These are phyloP conservation scores for Platorchestia sp. DNA, from an alignment of 1,140 invertebrate species.

Conservation along the genomic window DNA sequence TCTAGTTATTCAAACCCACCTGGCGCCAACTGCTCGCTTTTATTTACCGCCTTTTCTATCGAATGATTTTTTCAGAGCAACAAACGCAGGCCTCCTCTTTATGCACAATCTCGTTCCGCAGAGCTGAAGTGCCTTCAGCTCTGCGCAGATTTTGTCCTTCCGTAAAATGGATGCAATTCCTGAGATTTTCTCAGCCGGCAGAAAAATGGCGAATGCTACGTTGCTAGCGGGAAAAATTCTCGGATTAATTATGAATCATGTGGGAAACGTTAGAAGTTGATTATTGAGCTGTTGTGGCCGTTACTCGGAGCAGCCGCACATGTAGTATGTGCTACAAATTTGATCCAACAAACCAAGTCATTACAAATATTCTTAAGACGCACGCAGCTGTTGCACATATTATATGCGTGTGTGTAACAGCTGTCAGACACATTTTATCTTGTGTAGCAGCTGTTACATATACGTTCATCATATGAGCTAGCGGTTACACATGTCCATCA, in stretches of 20 bases:
- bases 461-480: too few relatives aligned
- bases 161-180: background rate
- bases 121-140: background rate
- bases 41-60: background rate
- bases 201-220: background rate
- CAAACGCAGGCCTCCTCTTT: background rate
- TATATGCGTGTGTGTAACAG: too few relatives aligned
- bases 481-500: too few relatives aligned
- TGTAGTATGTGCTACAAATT: too few relatives aligned
- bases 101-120: background rate
- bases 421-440: too few relatives aligned
- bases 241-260: background rate
- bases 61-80: background rate
- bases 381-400: too few relatives aligned
- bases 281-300: background rate
- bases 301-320: too few relatives aligned
- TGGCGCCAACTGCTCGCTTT: background rate
- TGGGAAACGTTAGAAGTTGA: background rate
- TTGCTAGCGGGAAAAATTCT: background rate
- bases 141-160: background rate
- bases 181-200: background rate
- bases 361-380: too few relatives aligned
- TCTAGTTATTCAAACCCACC: background rate
- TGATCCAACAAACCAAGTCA: too few relatives aligned
- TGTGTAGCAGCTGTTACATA: too few relatives aligned